These are phyloP conservation scores for Hermetia illucens DNA, from an alignment of 1,140 invertebrate species.

Conservation along the genomic window DNA sequence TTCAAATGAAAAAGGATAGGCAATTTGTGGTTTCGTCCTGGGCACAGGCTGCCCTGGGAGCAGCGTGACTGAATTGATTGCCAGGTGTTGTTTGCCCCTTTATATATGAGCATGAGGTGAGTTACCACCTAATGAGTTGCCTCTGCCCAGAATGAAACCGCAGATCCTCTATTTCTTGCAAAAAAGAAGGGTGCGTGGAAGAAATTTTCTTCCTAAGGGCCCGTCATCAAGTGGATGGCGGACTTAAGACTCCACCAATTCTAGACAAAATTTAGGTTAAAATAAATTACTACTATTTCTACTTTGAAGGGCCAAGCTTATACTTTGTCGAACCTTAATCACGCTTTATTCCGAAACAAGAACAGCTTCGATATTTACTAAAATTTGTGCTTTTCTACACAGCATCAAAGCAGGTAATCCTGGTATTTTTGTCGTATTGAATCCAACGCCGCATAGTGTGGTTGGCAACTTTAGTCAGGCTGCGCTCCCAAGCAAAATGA, in stretches of 20 bases:
- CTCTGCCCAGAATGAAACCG: too few relatives aligned
- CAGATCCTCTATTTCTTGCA: too few relatives aligned
- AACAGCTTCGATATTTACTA: background rate
- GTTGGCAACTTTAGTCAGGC: constrained; percentile 34
- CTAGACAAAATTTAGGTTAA: too few relatives aligned
- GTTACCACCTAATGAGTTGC: too few relatives aligned
- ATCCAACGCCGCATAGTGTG: constrained; percentile 35
- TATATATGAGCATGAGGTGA: background rate
- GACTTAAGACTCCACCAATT: too few relatives aligned
- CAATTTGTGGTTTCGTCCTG: too few relatives aligned
- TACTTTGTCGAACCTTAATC: background rate
- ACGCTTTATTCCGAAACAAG: background rate
- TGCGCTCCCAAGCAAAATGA: constrained; percentile 39
- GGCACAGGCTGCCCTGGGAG: too few relatives aligned
- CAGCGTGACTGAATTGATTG: background rate
- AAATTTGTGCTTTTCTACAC: constrained; percentile 4
- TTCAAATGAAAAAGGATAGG: background rate
- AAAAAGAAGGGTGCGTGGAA: too few relatives aligned
- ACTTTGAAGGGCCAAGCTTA: background rate
- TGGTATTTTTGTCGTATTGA: constrained; percentile 48
- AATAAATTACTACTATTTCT: background rate
- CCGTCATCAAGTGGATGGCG: too few relatives aligned
- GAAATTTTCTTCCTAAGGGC: too few relatives aligned
- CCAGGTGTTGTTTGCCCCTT: background rate
- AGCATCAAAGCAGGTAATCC: constrained; percentile 55